Evolutionary conservation across 2,888 invertebrate species (phyloP), one percentile per base, ranked within the genome.

Genomic region (Schizotus pectinicornis): DNA sequence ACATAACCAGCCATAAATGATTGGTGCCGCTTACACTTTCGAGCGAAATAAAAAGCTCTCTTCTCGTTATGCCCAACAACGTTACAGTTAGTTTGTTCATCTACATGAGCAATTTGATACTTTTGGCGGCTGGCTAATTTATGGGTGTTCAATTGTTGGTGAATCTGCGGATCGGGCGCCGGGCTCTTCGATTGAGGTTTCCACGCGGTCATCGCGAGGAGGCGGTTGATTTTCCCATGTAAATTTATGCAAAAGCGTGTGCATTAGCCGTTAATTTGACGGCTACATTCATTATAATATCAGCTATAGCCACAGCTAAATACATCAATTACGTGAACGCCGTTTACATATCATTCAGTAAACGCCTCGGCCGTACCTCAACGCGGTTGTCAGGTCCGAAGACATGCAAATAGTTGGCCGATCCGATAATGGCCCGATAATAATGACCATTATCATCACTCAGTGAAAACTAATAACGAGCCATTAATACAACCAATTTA

Each of bases 401-500:
- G 62, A 68, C 69, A 73, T 72, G 73, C 71, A 74, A 73, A 74
- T 73, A 69, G 64, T 62, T 59, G 50, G 62, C 50, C 62, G 67
- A 63, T 62, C 56, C 63, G 63, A 70, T 73, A 74, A 74, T 73
- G 70, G 72, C 67, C 68, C 65, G 67, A 68, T 69, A 76, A 76
- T 72, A 73, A 74, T 70, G 68, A 74, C 76, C 75, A 77, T 77
- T 77, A 78, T 76, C 76, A 75, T 77, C 75, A 72, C 76, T 76
- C 76, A 76, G 71, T 70, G 76, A 76, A 78, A 78, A 76, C 77
- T 77, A 78, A 78, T 78, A 78, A 78, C 72, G 76, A 76, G 71
- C 74, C 77, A 77, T 79, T 79, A 79, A 78, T 78, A 74, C 70
- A 71, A 70, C 72, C 78, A 79, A 79, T 79, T 79, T 79, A 78